A percentile compares a stretch with the other conserved stretches of the same genome.
phyloP scores from a whole-genome alignment of 1,140 invertebrate genomes.

The Heliconius himera region DNA sequence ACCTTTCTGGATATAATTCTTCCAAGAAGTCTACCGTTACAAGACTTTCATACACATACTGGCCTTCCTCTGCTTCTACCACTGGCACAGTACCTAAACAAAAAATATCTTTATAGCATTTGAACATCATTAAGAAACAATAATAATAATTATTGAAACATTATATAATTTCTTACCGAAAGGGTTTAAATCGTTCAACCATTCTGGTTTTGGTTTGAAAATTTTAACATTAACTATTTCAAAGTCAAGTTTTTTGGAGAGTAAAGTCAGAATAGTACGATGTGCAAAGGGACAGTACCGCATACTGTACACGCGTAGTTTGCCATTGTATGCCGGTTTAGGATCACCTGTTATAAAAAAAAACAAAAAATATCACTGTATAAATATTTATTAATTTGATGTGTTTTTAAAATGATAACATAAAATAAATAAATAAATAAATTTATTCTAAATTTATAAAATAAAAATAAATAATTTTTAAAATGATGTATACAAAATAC shows the following conservation, averaged over 20 bases:
- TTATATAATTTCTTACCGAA: conserved; percentile 77
- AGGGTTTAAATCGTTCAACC: conserved; percentile 87
- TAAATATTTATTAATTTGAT: neutral
- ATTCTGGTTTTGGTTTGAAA: conserved; percentile 90
- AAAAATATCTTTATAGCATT: neutral
- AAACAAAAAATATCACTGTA: neutral
- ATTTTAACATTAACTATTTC: conserved; percentile 93
- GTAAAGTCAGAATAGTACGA: conserved; percentile 90
- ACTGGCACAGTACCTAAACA: conserved; percentile 88
- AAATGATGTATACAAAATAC: too few species aligned
- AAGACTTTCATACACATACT: conserved; percentile 89
- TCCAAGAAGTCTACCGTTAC: conserved; percentile 93
- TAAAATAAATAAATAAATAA: too few species aligned
- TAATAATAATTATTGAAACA: neutral
- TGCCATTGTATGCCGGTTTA: conserved; percentile 82
- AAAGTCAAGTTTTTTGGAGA: conserved; percentile 93
- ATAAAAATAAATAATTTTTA: too few species aligned
- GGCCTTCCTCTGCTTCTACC: conserved; percentile 86
- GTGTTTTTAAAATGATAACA: neutral
- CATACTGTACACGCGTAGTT: conserved; percentile 83
- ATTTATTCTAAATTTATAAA: too few species aligned
- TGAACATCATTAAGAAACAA: neutral
- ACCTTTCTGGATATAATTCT: conserved; percentile 87
- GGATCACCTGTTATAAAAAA: conserved; percentile 61
- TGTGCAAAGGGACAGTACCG: conserved; percentile 95